Evolutionary conservation across 2,797 vertebrate species (phyloP).

Genomic region (Leptodactylus fallax): DNA sequence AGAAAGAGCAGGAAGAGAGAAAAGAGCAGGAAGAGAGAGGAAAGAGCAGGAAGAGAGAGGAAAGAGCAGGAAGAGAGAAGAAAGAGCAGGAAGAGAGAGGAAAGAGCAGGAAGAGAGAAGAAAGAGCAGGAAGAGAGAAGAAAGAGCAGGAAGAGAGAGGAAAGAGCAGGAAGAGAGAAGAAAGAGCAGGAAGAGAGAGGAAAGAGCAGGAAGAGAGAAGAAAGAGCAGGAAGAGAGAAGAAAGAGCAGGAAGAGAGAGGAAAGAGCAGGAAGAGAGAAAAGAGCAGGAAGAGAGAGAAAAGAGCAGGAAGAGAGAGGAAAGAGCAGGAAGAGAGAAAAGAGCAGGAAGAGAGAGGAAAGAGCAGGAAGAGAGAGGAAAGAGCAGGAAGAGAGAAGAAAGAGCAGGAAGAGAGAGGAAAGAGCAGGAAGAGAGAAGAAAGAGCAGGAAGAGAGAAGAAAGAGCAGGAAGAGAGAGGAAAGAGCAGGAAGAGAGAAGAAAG

Average conservation of each 20-base stretch:
- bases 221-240: neutral
- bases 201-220: neutral
- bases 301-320: neutral
- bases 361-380: neutral
- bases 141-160: neutral
- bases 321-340: no score
- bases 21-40: neutral
- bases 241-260: neutral
- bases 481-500: neutral
- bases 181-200: neutral
- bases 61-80: neutral
- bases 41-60: neutral
- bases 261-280: neutral
- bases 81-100: neutral
- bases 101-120: neutral
- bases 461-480: neutral
- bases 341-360: neutral
- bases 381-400: no score
- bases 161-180: neutral
- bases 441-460: neutral
- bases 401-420: neutral
- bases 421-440: neutral
- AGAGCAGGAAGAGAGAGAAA: neutral
- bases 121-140: neutral
- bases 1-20: neutral